These are phyloP conservation scores for Piaya cayana DNA, from an alignment of 2,113 vertebrate species.

Conservation along the genomic window DNA sequence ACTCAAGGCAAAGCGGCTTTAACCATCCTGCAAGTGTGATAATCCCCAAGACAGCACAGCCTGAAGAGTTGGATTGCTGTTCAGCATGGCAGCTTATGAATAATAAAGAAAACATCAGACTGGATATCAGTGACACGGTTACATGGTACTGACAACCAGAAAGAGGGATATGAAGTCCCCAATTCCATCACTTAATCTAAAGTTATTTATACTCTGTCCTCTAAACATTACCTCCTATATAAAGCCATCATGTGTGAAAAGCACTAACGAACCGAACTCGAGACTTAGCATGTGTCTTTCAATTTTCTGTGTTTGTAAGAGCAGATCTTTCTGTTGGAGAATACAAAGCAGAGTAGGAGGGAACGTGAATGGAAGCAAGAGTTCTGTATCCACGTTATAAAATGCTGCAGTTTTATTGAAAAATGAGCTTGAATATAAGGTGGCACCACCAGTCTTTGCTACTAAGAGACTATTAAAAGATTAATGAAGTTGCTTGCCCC, in stretches of 20 bases:
- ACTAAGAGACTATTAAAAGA: slow-evolving; percentile 27
- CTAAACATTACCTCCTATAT: not conserved
- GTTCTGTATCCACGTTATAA: slow-evolving; percentile 1
- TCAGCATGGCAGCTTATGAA: slow-evolving; percentile 7
- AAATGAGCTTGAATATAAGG: not conserved
- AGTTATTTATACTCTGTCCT: not conserved
- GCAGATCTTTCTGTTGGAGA: not conserved
- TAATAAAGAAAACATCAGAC: slow-evolving; percentile 29
- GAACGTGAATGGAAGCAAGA: not conserved
- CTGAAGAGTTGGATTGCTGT: slow-evolving; percentile 16
- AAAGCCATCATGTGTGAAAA: not conserved
- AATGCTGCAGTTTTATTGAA: not conserved
- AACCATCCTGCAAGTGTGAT: not conserved
- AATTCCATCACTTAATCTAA: slow-evolving; percentile 8
- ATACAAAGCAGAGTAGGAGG: not conserved
- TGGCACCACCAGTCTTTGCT: not conserved
- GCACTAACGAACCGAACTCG: not conserved
- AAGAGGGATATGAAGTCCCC: not conserved
- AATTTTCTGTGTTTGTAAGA: not conserved
- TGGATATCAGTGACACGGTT: not conserved
- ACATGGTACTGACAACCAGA: not conserved
- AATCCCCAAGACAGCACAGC: slow-evolving; percentile 36
- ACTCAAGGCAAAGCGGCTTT: slow-evolving; percentile 2
- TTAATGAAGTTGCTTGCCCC: not conserved
- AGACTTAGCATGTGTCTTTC: not conserved